Evolutionary conservation across 2,888 invertebrate species (phyloP).

Genomic region (Melipona beecheii): DNA sequence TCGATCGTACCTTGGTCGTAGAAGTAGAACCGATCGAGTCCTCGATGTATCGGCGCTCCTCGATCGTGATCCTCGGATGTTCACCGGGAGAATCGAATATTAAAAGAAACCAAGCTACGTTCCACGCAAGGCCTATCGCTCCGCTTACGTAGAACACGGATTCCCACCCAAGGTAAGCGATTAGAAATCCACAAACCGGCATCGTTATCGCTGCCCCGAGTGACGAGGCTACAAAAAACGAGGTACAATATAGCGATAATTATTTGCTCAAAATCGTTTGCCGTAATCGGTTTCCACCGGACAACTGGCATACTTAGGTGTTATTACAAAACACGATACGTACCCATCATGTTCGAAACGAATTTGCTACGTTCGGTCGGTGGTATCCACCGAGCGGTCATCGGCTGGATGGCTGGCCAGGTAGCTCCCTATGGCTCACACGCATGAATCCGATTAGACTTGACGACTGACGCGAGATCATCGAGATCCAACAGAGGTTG

Average conservation of each 20-base stretch:
- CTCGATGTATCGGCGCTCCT: conserved; percentile 90
- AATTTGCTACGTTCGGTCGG: conserved; percentile 97
- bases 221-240: conserved; percentile 89
- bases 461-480: neutral
- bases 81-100: conserved; percentile 92
- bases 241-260: no score
- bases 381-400: conserved; percentile 97
- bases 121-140: conserved; percentile 91
- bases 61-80: conserved; percentile 91
- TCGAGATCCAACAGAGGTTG: no score
- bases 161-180: conserved; percentile 93
- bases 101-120: conserved; percentile 91
- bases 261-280: no score
- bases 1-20: conserved; percentile 84
- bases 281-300: no score
- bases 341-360: conserved; percentile 96
- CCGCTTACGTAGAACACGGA: conserved; percentile 95
- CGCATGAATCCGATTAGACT: neutral
- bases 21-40: conserved; percentile 88
- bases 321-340: neutral
- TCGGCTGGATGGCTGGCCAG: conserved; percentile 96
- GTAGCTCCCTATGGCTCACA: conserved; percentile 88
- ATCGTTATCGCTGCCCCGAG: conserved; percentile 96
- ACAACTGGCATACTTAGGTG: no score
- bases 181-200: conserved; percentile 94